These are phyloP conservation scores for Eilema sororculum DNA, from an alignment of 2,888 invertebrate species.

Conservation along the genomic window DNA sequence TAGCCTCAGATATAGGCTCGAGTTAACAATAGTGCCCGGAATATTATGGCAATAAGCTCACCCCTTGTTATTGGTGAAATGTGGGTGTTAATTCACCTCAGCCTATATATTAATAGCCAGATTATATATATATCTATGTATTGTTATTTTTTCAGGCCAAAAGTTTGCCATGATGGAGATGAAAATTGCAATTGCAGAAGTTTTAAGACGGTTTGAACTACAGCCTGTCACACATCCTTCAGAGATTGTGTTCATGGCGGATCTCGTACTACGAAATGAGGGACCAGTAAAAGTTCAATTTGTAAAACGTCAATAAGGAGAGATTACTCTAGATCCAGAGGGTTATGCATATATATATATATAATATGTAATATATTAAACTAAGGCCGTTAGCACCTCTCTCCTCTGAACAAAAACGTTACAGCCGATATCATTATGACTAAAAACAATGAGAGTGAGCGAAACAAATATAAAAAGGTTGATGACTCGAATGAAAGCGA, in stretches of 20 bases:
- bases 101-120: too few relatives aligned
- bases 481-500: background rate
- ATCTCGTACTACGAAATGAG: constrained; percentile 68
- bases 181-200: constrained; percentile 41
- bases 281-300: constrained; percentile 62
- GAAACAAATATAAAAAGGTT: background rate
- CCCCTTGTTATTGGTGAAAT: too few relatives aligned
- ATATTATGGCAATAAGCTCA: too few relatives aligned
- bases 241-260: constrained; percentile 61
- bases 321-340: background rate
- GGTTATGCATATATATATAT: background rate
- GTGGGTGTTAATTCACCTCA: too few relatives aligned
- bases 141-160: constrained; percentile 73
- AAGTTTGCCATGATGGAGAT: constrained; percentile 79
- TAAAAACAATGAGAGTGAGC: background rate
- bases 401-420: background rate
- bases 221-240: constrained; percentile 75
- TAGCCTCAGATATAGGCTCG: too few relatives aligned
- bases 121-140: too few relatives aligned
- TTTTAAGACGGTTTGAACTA: constrained; percentile 71
- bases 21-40: too few relatives aligned
- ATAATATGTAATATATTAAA: too few relatives aligned
- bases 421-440: background rate
- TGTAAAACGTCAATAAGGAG: constrained; percentile 27
- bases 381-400: too few relatives aligned